Evolutionary conservation across 1,140 invertebrate genomes (phyloP).

Genomic region (Orchestia grillus): DNA sequence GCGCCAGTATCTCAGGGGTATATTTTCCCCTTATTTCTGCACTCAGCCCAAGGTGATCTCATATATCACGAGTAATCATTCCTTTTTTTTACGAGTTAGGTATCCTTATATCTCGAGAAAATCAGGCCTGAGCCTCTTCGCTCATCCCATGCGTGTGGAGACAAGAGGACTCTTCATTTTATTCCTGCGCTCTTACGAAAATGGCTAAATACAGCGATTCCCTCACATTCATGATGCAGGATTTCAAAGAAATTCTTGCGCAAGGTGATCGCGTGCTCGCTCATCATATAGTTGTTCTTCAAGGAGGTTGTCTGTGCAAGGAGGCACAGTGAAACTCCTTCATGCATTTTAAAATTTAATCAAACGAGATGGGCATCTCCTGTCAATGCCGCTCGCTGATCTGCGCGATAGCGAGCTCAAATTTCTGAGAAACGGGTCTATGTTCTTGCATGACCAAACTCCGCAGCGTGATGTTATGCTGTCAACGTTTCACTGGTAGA

Average conservation of each 20-base stretch:
- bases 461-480: background rate
- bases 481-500: background rate
- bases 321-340: background rate
- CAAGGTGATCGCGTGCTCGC: background rate
- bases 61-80: background rate
- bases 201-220: background rate
- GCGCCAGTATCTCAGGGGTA: background rate
- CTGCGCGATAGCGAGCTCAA: no score
- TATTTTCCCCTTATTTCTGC: background rate
- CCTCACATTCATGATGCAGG: background rate
- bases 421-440: background rate
- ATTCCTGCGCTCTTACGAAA: background rate
- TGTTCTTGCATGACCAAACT: background rate
- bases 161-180: background rate
- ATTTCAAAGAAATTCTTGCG: background rate
- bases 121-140: background rate
- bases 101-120: background rate
- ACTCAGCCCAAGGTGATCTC: background rate
- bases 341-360: background rate
- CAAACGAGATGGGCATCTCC: background rate
- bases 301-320: background rate
- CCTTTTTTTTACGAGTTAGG: background rate
- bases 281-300: background rate
- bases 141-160: background rate
- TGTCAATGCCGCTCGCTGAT: no score